Conservation (phyloP, 2,113 vertebrate species). For the Tursiops truncatus region DNA sequence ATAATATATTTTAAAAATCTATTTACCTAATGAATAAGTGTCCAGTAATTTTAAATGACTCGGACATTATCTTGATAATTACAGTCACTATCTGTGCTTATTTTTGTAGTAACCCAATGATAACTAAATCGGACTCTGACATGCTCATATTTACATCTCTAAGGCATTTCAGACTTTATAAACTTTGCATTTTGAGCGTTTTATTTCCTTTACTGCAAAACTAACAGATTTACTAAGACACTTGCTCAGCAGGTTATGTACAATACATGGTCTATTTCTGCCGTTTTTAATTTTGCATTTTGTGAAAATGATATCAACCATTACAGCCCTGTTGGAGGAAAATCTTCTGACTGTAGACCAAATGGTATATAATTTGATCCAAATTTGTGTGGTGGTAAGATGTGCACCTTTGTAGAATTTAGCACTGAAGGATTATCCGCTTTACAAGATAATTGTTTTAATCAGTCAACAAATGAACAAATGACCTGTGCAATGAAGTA, state of each 20-base stretch:
- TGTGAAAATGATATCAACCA: neutral
- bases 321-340: neutral
- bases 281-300: slow-evolving; percentile 45
- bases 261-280: neutral
- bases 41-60: neutral
- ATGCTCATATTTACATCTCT: neutral
- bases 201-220: slow-evolving; percentile 7
- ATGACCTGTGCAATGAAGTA: slow-evolving; percentile 23
- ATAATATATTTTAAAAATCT: neutral
- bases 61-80: neutral
- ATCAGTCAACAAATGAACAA: slow-evolving; percentile 57
- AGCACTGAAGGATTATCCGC: slow-evolving; percentile 8
- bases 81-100: neutral
- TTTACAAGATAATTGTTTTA: slow-evolving; percentile 53
- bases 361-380: neutral
- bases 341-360: neutral
- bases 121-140: neutral
- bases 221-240: slow-evolving; percentile 21
- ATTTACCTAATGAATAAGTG: neutral
- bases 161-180: neutral
- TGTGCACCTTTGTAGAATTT: neutral
- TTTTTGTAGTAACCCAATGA: neutral
- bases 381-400: neutral
- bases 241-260: slow-evolving; percentile 8
- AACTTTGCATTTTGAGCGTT: neutral